phyloP scores from a whole-genome alignment of 2,113 vertebrate genomes.

The Lontra canadensis region DNA sequence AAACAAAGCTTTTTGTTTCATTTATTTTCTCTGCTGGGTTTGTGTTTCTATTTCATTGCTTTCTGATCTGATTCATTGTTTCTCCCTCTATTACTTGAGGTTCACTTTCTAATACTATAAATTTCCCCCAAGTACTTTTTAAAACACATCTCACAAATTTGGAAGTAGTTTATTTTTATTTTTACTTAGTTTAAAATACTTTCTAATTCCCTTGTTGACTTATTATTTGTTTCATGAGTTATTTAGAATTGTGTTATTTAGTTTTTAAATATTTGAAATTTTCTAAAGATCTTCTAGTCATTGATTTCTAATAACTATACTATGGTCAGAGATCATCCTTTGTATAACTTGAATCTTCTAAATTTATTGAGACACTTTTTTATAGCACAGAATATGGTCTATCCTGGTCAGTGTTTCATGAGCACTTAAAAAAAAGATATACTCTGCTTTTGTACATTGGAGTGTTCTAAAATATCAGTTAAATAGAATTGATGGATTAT shows the following conservation, averaged over 20 bases:
- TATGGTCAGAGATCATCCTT: neutral
- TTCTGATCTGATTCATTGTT: neutral
- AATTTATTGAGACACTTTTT: neutral
- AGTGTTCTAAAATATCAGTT: neutral
- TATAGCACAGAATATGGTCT: neutral
- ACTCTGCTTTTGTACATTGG: neutral
- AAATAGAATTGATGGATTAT: neutral
- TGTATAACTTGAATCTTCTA: neutral
- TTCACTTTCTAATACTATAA: neutral
- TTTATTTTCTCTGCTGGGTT: neutral
- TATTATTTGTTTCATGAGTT: neutral
- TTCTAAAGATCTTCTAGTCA: neutral
- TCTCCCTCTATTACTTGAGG: neutral
- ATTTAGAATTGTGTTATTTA: constrained; percentile 5
- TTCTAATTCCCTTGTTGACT: neutral
- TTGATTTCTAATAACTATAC: neutral
- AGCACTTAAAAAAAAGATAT: neutral
- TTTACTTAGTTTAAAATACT: neutral
- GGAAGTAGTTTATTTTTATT: neutral
- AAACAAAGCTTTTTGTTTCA: neutral
- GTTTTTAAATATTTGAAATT: neutral
- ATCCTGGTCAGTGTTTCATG: neutral
- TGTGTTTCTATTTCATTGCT: neutral
- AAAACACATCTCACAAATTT: neutral
- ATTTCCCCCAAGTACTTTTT: neutral